These are phyloP conservation scores for Calliopum simillimum DNA, from an alignment of 2,888 invertebrate genomes.

Conservation along the genomic window DNA sequence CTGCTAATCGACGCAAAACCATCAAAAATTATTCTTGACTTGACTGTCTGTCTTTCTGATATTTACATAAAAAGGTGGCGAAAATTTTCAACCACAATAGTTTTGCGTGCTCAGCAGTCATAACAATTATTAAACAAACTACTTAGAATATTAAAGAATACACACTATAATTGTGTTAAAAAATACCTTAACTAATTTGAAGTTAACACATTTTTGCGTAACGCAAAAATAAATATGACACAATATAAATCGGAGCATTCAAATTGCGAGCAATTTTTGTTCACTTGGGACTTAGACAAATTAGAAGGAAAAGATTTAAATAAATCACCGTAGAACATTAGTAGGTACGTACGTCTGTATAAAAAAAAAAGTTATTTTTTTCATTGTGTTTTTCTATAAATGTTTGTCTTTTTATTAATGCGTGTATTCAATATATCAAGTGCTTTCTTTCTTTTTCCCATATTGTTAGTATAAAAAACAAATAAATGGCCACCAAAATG, in stretches of 20 bases:
- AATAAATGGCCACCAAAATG: too few species aligned
- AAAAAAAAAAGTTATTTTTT: background rate
- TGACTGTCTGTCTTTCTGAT: too few species aligned
- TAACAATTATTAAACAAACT: slow-evolving; percentile 20
- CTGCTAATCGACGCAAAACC: too few species aligned
- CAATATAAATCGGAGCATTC: slow-evolving; percentile 2
- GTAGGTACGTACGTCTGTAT: background rate
- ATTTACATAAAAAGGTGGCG: too few species aligned
- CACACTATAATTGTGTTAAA: background rate
- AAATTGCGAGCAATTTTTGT: too few species aligned
- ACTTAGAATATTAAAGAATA: slow-evolving; percentile 23
- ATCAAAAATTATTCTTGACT: too few species aligned
- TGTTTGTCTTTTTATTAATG: background rate
- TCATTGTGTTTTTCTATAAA: background rate
- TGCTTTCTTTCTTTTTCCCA: background rate
- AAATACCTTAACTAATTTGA: background rate
- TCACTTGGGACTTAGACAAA: too few species aligned
- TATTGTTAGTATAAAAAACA: too few species aligned
- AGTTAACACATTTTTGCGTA: background rate
- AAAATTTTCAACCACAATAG: too few species aligned
- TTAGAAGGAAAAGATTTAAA: background rate
- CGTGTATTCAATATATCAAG: background rate
- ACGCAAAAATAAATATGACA: slow-evolving; percentile 23
- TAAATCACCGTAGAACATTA: background rate
- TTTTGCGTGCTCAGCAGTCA: slow-evolving; percentile 18